Base-by-base conservation (phyloP, 2,888 invertebrate genomes). In the Platycnemis pennipes region DNA sequence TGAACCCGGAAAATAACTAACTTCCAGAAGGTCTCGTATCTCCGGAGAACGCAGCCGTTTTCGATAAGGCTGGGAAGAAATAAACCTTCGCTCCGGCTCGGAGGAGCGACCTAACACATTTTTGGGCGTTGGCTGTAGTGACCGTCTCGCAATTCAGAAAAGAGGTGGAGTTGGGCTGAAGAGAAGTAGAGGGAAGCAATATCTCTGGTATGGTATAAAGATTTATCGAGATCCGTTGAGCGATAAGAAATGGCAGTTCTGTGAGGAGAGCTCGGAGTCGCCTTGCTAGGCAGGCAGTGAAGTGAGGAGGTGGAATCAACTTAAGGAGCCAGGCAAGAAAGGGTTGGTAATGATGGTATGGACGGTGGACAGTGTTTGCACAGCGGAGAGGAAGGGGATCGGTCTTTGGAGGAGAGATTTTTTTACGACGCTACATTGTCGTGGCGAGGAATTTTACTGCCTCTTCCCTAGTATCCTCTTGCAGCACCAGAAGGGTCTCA, bases 141-240 rank as follows among this genome's bases (percentile, higher is more conserved):
- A 77, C n/a, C 77, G 77, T 31, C 37, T 31, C 77, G 77, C 31
- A 37, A 37, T 37, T 37, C 16, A 26, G 26, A 77, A 22, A 26
- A 26, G n/a, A 37, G 77, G 37, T 11, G 31, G 31, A 77, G 77
- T 5, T 26, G 53, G 53, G 13, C 53, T n/a, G 16, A 26, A 26
- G 63, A 16, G 63, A 37, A 77, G 37, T n/a, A n/a, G n/a, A n/a
- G n/a, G n/a, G n/a, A 69, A 69, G 69, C n/a, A 77, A 77, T 77
- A 77, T 77, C 31, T 77, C 77, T 37, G 77, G 77, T 37, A 77
- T 77, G 37, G 77, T 37, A 77, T 77, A 37, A 77, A 37, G 77
- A 77, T 77, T 77, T 77, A 77, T 77, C 77, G 77, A 77, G 77
- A 77, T 77, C 77, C 77, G 37, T 77, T 77, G 77, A 37, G 77